Base-by-base conservation (phyloP, 64 coral and sea anemone species). In the Montipora efflorescens region DNA sequence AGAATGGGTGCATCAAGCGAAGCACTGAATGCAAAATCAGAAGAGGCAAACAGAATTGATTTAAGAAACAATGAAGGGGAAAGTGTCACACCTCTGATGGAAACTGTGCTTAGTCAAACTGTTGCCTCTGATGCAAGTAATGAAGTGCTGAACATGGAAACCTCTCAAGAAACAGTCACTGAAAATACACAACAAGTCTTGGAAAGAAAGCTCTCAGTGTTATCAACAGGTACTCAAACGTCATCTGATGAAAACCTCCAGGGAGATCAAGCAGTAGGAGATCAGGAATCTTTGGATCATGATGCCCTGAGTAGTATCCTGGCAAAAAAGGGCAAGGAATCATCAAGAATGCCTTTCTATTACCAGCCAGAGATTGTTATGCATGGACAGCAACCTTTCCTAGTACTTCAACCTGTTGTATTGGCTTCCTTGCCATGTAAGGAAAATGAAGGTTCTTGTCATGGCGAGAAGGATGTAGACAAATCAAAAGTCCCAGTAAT, bases 331-430 rank as follows among this genome's bases (percentile, higher is more conserved):
- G 76, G 58, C 4, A 18, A 77, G 11, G 50, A 8, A 22, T 59
- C 87, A 36, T 76, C 87, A 51, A 77, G 46, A 10, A 72, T 79
- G 45, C 71, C 92, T 64, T 79, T 93, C 67, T 93, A 93, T 59
- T 93, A 93, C 59, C 92, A 93, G 52, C 92, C 92, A 46, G 59
- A 93, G 68, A 62, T 93, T 49, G 84, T 93, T 19, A 72, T 93
- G 83, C 83, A 93, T 23, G 84, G 70, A 13, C 44, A 81, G 58
- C 48, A 70, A 36, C 84, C 84, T 52, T 59, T 93, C 18, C 76
- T 93, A 52, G 62, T 93, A 7, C 55, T 93, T n/a, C 83, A 68
- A 67, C 92, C 92, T 71, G 76, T 93, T 12, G 3, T 46, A 57
- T 57, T 57, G 52, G 5, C 52, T 57, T 5, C 52, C 15, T 79